A percentile compares a stretch with the other conserved stretches of the same genome.
These are phyloP conservation scores for Neosilurus mollespiculum DNA, from an alignment of 2,797 vertebrate species.

Conservation along the genomic window DNA sequence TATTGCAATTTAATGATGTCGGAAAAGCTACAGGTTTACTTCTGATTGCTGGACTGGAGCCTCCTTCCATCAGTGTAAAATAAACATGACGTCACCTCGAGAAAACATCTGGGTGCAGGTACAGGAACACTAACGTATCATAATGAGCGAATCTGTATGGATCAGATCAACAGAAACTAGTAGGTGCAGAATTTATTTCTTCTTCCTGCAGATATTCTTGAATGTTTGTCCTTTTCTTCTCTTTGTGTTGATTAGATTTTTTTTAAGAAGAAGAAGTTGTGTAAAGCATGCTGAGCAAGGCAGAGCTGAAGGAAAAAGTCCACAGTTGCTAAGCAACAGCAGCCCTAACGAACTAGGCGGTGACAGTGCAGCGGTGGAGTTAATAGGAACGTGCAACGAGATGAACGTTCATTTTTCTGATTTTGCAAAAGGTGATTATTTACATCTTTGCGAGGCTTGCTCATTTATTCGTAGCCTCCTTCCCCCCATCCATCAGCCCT, in stretches of 20 bases:
- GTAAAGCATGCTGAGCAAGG: constrained; percentile 20
- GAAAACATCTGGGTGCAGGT: neutral
- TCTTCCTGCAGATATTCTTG: constrained; percentile 13
- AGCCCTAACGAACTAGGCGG: constrained; percentile 67
- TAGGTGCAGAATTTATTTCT: neutral
- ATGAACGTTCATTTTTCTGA: constrained; percentile 58
- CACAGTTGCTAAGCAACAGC: constrained; percentile 76
- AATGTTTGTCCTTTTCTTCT: constrained; percentile 49
- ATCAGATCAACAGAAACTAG: neutral
- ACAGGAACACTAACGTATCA: neutral
- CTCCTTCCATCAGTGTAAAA: neutral
- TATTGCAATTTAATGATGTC: neutral
- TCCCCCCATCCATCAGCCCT: neutral
- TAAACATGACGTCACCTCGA: neutral
- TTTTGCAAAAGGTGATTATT: neutral
- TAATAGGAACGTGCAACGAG: constrained; percentile 71
- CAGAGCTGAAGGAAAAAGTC: constrained; percentile 53
- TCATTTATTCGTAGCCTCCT: neutral
- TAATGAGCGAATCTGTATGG: neutral
- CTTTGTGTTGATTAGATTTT: constrained; percentile 50
- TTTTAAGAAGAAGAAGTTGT: neutral
- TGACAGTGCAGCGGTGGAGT: constrained; percentile 64
- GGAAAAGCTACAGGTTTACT: neutral
- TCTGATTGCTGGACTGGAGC: neutral
- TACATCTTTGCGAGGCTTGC: too few relatives aligned